Evolutionary conservation across 1,140 invertebrate species (phyloP), one percentile per base, ranked within the genome.

Genomic region (Plutomurus gul): DNA sequence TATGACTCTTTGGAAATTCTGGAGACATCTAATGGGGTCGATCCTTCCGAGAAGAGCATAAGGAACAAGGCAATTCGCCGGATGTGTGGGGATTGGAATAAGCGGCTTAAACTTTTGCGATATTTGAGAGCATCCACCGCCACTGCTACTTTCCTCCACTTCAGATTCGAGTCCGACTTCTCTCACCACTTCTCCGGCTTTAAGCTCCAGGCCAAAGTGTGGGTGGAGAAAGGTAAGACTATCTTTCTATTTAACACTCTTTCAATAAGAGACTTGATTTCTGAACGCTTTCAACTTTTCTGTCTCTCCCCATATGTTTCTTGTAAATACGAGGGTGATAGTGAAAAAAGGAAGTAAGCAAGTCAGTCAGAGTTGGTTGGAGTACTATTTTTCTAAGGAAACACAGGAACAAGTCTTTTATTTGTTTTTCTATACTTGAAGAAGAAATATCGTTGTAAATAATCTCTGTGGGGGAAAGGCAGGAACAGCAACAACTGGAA

Each of bases 21-120:
- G 10, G 90, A 91, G 81, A 77, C 77, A 49, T 56, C 18, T 33
- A 51, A 30, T 7, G 75, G 47, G 36, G 75, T 72, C 74, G 75
- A 4, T 80, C 82, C 71, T 43, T 25, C 73, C 78, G 51, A 71
- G 81, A 73, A 76, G 84, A 13, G 70, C 79, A 1, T 10, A 43
- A 70, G 43, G 33, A 73, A 79, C 40, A 84, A 85, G 20, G 27
- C 76, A 16, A 84, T 86, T 39, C 85, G 88, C 36, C 86, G 90
- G 7, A 86, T 91, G 4, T 94, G 93, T 85, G 92, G 92, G 1
- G 91, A 94, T 84, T 93, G 92, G 91, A 92, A 89, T 81, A 88
- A 89, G 10, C 90, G 91, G 83, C 86, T 93, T 13, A 94, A 94
- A 85, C 87, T 93, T 16, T 86, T 93, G 4, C 89, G 91, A 1